Conservation (phyloP, 1,140 invertebrate genomes). For the Drosophila kohkoa region DNA sequence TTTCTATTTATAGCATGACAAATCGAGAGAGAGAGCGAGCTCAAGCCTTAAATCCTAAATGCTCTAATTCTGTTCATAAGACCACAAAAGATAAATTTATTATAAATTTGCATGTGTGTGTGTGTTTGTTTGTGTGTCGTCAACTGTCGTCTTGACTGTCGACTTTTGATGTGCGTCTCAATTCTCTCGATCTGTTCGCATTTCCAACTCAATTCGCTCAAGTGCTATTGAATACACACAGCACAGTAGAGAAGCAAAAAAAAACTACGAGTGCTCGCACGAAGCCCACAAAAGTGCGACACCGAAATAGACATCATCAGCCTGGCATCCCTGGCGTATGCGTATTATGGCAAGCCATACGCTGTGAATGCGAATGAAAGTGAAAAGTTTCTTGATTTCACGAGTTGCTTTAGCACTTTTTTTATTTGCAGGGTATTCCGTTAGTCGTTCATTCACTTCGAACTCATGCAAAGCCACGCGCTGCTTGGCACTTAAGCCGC, state of each 20-base stretch:
- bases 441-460: background rate
- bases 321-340: conserved; percentile 48
- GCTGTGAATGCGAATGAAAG: background rate
- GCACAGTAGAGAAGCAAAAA: conserved; percentile 8
- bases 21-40: conserved; percentile 25
- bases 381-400: background rate
- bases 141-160: conserved; percentile 15
- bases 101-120: conserved; percentile 31
- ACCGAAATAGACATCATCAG: conserved; percentile 18
- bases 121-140: conserved; percentile 10
- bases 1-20: conserved; percentile 39
- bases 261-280: conserved; percentile 16
- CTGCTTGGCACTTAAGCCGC: conserved; percentile 65
- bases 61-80: conserved; percentile 51
- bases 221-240: conserved; percentile 63
- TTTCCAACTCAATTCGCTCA: conserved; percentile 57
- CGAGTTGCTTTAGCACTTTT: background rate
- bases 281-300: conserved; percentile 50
- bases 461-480: conserved; percentile 32
- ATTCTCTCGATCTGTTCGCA: conserved; percentile 75
- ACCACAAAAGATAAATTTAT: conserved; percentile 75
- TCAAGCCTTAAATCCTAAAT: conserved; percentile 46
- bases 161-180: conserved; percentile 54
- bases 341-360: conserved; percentile 36
- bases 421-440: conserved; percentile 10